Conservation (phyloP, 2,888 invertebrate species). For the Metellina segmentata region DNA sequence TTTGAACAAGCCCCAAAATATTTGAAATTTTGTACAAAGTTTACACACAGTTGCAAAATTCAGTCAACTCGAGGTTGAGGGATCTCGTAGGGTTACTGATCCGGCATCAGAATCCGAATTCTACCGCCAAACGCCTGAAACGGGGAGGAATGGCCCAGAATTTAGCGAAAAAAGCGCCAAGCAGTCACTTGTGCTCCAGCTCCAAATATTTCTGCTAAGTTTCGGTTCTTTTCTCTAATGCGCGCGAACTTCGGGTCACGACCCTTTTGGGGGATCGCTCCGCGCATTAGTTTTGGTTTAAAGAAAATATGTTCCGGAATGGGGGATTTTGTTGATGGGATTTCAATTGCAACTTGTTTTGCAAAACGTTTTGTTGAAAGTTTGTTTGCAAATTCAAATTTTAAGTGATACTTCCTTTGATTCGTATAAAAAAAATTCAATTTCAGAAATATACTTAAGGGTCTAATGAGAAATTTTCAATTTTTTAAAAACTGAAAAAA, state of each 20-base stretch:
- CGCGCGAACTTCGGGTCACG: background rate
- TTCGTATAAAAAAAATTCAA: too few relatives aligned
- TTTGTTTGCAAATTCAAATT: too few relatives aligned
- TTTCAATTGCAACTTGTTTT: too few relatives aligned
- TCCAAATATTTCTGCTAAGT: background rate
- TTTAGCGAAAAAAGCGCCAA: slow-evolving; percentile 21
- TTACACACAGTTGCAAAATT: slow-evolving; percentile 54
- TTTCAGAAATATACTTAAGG: too few relatives aligned
- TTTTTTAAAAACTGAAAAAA: too few relatives aligned
- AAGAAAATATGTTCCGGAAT: too few relatives aligned
- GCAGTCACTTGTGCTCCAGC: background rate
- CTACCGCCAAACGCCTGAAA: slow-evolving; percentile 47
- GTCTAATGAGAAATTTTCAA: too few relatives aligned
- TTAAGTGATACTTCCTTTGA: too few relatives aligned
- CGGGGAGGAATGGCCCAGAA: too few relatives aligned
- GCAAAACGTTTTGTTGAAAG: too few relatives aligned
- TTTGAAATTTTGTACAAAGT: slow-evolving; percentile 55
- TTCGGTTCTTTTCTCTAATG: background rate
- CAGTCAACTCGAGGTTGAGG: slow-evolving; percentile 54
- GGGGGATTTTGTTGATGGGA: too few relatives aligned
- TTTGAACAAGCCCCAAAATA: slow-evolving; percentile 57
- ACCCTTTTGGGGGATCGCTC: background rate
- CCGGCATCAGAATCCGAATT: slow-evolving; percentile 33
- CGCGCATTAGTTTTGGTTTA: background rate
- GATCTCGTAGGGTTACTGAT: slow-evolving; percentile 59